A percentile compares a stretch with the other conserved stretches of the same genome.
phyloP scores from a whole-genome alignment of 2,797 vertebrate genomes.

The Petrocephalus schoutedeni region DNA sequence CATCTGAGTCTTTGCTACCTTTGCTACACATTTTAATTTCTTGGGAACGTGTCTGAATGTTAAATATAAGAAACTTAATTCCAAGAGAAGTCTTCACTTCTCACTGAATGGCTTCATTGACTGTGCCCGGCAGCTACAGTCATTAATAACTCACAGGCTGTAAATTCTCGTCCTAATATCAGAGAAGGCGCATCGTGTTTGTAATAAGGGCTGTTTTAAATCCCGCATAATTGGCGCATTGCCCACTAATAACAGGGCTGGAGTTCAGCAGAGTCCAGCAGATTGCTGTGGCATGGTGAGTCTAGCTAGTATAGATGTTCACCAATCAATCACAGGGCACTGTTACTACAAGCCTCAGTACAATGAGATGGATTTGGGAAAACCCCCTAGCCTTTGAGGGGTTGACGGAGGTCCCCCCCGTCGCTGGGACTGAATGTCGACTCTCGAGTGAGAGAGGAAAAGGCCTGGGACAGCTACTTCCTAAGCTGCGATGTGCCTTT shows the following conservation, averaged over 20 bases:
- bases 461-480: background rate
- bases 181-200: background rate
- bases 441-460: background rate
- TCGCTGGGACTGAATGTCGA: background rate
- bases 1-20: background rate
- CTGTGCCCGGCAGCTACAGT: background rate
- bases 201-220: background rate
- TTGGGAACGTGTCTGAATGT: background rate
- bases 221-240: conserved; percentile 2
- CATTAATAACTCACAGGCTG: background rate
- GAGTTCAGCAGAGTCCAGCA: background rate
- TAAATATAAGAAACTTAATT: background rate
- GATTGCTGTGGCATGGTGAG: background rate
- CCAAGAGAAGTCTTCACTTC: background rate
- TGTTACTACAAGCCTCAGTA: background rate
- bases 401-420: background rate
- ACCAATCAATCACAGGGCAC: conserved; percentile 15
- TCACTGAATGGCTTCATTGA: background rate
- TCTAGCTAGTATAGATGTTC: background rate
- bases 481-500: background rate
- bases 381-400: background rate
- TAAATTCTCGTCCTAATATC: conserved; percentile 7
- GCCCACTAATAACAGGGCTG: conserved; percentile 15
- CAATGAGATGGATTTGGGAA: background rate
- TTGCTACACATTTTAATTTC: background rate